Percentiles rank a stretch among this genome's conserved stretches.
Evolutionary conservation across 2,888 invertebrate species (phyloP).

Genomic region (Ganaspis brasiliensis): DNA sequence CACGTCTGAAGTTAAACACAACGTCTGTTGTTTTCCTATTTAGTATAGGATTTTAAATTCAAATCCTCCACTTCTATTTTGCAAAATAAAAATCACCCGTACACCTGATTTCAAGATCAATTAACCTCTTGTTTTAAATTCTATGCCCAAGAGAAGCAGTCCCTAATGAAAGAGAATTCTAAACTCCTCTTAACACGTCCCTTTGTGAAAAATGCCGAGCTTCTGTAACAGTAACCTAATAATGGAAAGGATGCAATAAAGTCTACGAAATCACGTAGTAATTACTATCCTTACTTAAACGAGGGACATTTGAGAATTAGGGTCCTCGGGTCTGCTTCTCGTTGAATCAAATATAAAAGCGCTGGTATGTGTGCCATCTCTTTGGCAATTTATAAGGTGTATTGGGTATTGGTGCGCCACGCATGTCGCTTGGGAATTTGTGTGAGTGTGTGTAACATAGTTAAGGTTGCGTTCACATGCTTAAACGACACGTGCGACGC

Average conservation of each 20-base stretch:
- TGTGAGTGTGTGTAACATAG: constrained; percentile 48
- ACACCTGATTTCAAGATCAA: too few relatives aligned
- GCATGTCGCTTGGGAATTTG: constrained; percentile 27
- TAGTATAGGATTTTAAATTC: too few relatives aligned
- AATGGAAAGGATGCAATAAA: constrained; percentile 12
- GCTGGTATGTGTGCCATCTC: constrained; percentile 22
- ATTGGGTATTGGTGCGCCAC: constrained; percentile 9
- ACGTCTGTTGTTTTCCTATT: too few relatives aligned
- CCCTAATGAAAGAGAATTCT: too few relatives aligned
- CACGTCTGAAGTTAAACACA: too few relatives aligned
- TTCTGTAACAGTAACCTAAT: constrained; percentile 25
- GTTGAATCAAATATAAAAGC: constrained; percentile 30
- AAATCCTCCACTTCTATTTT: too few relatives aligned
- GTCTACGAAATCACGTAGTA: constrained; percentile 6
- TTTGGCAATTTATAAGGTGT: constrained; percentile 19
- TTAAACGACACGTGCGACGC: constrained; percentile 71
- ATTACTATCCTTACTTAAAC: constrained; percentile 25
- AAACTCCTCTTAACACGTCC: too few relatives aligned
- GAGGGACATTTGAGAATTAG: constrained; percentile 38
- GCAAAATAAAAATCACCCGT: too few relatives aligned
- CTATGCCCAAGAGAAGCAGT: too few relatives aligned
- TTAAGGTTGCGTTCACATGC: constrained; percentile 64
- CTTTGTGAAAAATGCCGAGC: too few relatives aligned
- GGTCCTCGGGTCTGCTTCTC: constrained; percentile 20
- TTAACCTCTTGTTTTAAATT: too few relatives aligned